Base-by-base conservation (phyloP, 2,113 vertebrate species). In the Oryzias curvinotus region DNA sequence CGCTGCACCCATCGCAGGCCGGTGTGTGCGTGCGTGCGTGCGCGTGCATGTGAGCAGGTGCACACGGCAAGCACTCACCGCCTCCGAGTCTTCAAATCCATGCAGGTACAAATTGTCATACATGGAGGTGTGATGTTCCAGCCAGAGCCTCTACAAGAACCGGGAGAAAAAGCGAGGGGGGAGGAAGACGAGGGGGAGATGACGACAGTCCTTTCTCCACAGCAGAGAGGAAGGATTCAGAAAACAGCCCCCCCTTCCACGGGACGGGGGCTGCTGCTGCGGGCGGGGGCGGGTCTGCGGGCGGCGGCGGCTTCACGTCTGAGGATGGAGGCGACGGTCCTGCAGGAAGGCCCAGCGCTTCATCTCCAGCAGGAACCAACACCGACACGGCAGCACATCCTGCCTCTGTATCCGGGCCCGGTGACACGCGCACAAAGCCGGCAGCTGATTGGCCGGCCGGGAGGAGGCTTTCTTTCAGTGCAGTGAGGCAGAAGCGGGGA, bases 71-170 rank as follows among this genome's bases (percentile, higher is more conserved):
- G 70, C 65, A 86, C 89, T 89, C 77, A 91, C 87, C 85, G 85
- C 85, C 87, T 88, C 86, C 46, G 87, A 90, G 84, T 89, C 86
- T 86, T 88, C 82, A 85, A 90, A 88, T 88, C 89, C 87, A 88
- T 89, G 83, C 85, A 90, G 87, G 79, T 88, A 91, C 86, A 89
- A 83, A 89, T 88, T 87, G 85, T 90, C 87, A 85, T 90, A 90
- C 86, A 89, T 89, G 89, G 86, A 90, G 88, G 83, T 88, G 71
- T 84, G 77, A 73, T 85, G 78, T 87, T 84, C 85, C 86, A 82
- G 83, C 76, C 26, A 76, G 83, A 71, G 36, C 55, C 81, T 83
- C 72, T 72, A 87, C 71, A 85, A 85, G 73, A 88, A 86, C 69
- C 75, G 63, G 87, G 82, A 68, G 80, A 74, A 62, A 72, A 53